Conservation (phyloP, 2,888 invertebrate species). For the Aphelenchoides bicaudatus region DNA sequence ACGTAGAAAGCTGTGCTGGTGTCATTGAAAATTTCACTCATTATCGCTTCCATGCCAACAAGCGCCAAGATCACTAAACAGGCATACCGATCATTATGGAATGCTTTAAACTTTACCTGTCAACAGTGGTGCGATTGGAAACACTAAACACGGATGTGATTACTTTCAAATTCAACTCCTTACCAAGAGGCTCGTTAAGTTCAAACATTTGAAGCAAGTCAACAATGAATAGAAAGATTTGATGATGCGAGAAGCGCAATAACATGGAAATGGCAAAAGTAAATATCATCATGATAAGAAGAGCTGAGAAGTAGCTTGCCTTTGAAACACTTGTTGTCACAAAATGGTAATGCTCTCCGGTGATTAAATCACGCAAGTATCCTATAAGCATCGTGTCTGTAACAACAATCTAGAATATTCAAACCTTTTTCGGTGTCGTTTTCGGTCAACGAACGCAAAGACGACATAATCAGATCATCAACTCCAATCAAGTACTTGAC, state of each 20-base stretch:
- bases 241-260: constrained; percentile 95
- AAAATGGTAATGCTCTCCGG: constrained; percentile 95
- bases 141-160: too few relatives aligned
- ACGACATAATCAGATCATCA: constrained; percentile 92
- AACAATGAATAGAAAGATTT: constrained; percentile 97
- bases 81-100: background rate
- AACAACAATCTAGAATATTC: background rate
- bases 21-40: constrained; percentile 99
- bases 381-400: constrained; percentile 34
- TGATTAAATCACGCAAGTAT: constrained; percentile 78
- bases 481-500: constrained; percentile 83
- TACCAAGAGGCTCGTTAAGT: constrained; percentile 85
- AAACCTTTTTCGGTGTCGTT: constrained; percentile 89
- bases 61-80: constrained; percentile 10
- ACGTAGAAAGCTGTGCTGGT: constrained; percentile 96
- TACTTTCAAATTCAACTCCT: too few relatives aligned
- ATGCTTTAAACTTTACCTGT: constrained; percentile 94
- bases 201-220: constrained; percentile 96
- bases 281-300: constrained; percentile 95
- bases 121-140: constrained; percentile 90
- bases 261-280: constrained; percentile 96
- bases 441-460: constrained; percentile 88
- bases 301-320: constrained; percentile 88
- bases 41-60: constrained; percentile 92
- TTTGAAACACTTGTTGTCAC: constrained; percentile 94